Conservation (phyloP, 2,888 invertebrate genomes). For the Masnerella sp. region DNA sequence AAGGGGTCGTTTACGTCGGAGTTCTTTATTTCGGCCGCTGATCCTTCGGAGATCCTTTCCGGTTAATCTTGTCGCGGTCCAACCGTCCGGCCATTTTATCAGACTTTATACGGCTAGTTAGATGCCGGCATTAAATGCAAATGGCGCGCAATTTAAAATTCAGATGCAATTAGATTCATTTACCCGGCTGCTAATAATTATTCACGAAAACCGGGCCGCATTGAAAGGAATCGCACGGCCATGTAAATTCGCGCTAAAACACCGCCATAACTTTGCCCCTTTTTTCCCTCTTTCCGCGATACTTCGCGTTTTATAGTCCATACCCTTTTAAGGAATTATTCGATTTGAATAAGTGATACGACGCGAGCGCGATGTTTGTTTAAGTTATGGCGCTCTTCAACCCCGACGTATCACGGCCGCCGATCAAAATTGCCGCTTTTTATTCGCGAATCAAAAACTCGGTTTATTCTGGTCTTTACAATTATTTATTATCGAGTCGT, state of each 20-base stretch:
- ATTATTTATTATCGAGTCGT: background rate
- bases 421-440: constrained; percentile 2
- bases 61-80: constrained; percentile 55
- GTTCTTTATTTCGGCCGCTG: constrained; percentile 50
- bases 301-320: constrained; percentile 23
- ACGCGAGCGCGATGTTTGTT: constrained; percentile 16
- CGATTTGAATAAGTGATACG: constrained; percentile 30
- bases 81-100: constrained; percentile 61
- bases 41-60: constrained; percentile 49
- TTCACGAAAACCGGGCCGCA: constrained; percentile 59
- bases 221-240: constrained; percentile 55
- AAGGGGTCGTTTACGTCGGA: constrained; percentile 36
- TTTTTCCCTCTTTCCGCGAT: constrained; percentile 9
- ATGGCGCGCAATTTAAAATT: constrained; percentile 73
- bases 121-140: constrained; percentile 72
- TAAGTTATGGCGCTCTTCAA: constrained; percentile 23
- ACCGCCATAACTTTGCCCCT: background rate
- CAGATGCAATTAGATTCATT: constrained; percentile 76
- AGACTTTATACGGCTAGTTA: constrained; percentile 66
- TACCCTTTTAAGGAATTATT: constrained; percentile 30
- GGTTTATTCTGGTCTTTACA: too few species aligned
- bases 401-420: background rate
- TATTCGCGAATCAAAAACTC: background rate
- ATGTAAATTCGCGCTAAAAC: constrained; percentile 50
- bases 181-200: constrained; percentile 67